These are phyloP conservation scores for Damaliscus lunatus DNA, from an alignment of 2,113 vertebrate species.

Conservation along the genomic window DNA sequence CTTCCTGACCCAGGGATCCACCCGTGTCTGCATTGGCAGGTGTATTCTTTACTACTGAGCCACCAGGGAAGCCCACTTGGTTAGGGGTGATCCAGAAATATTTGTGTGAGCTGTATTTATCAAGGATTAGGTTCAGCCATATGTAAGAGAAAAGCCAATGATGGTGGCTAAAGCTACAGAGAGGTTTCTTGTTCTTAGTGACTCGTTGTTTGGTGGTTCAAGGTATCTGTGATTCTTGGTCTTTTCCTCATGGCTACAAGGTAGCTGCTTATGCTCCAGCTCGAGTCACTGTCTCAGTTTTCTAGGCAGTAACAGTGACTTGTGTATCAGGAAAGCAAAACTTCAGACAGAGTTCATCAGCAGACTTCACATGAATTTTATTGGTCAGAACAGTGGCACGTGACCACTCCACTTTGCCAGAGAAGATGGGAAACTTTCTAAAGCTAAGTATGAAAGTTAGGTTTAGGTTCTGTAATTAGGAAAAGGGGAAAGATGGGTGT, in stretches of 20 bases:
- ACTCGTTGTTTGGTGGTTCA: background rate
- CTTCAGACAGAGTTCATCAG: background rate
- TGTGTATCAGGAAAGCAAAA: background rate
- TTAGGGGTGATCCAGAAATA: background rate
- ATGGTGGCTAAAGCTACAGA: background rate
- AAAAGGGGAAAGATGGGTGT: background rate
- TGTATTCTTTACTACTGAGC: background rate
- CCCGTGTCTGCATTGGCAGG: background rate
- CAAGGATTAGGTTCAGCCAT: background rate
- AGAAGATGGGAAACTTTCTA: background rate
- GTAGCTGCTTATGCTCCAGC: background rate
- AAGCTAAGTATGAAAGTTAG: background rate
- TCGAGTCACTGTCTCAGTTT: background rate
- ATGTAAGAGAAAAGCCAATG: background rate
- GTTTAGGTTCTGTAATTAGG: background rate
- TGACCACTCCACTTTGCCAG: background rate
- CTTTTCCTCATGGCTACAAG: background rate
- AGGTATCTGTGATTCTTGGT: background rate
- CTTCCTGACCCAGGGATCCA: background rate
- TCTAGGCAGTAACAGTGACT: background rate
- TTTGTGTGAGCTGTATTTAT: background rate
- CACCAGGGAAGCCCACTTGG: background rate
- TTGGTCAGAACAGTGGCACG: background rate
- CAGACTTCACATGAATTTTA: background rate
- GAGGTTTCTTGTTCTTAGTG: background rate